Conservation (phyloP, 2,888 invertebrate species). For the Thymelicus acteon region DNA sequence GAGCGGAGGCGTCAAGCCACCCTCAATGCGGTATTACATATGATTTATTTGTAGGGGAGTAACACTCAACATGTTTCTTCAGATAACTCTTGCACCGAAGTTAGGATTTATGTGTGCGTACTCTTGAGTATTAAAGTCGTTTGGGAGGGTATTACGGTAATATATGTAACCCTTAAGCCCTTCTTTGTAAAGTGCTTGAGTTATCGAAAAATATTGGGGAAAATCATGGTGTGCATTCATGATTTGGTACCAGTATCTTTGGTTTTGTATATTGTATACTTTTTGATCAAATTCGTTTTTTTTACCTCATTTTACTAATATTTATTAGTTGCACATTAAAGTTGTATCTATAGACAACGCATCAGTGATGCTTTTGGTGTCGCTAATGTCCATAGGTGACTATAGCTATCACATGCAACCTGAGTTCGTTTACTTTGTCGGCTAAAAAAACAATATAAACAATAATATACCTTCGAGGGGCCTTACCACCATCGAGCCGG, state of each 20-base stretch:
- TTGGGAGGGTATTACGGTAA: constrained; percentile 34
- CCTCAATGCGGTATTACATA: constrained; percentile 58
- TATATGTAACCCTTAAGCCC: constrained; percentile 27
- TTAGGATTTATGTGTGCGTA: constrained; percentile 47
- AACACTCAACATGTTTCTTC: constrained; percentile 57
- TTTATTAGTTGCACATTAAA: no score
- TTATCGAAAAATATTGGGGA: constrained; percentile 20
- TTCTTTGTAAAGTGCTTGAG: constrained; percentile 23
- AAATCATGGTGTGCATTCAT: constrained; percentile 10
- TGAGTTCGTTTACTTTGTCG: no score
- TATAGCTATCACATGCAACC: no score
- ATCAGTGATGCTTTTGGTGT: no score
- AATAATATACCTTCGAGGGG: no score
- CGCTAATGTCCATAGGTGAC: no score
- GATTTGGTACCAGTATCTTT: constrained; percentile 11
- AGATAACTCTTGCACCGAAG: constrained; percentile 53
- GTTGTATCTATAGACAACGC: no score
- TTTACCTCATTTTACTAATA: no score
- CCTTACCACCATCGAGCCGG: no score
- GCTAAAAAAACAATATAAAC: no score
- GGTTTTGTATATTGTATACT: not conserved
- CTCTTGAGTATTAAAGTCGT: constrained; percentile 49
- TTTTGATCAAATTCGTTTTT: no score
- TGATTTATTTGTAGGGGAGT: constrained; percentile 58
- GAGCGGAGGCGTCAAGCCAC: constrained; percentile 54